phyloP scores from a whole-genome alignment of 1,140 invertebrate genomes.

The Lamellibrachia luymesi region DNA sequence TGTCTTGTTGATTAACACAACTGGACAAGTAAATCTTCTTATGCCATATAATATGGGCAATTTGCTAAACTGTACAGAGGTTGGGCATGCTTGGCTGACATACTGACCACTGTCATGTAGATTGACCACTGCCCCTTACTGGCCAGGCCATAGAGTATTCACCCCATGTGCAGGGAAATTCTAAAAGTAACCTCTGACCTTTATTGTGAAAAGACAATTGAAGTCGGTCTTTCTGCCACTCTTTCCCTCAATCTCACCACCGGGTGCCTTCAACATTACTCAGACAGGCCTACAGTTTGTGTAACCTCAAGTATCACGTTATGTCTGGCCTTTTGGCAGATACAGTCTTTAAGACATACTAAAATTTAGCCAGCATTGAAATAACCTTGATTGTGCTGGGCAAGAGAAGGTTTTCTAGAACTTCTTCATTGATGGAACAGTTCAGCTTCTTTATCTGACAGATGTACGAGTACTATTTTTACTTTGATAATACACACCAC shows the following conservation, averaged over 20 bases:
- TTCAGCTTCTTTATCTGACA: not conserved
- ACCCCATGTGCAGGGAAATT: not conserved
- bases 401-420: too few relatives aligned
- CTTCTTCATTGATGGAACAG: not conserved
- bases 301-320: too few relatives aligned
- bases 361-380: too few relatives aligned
- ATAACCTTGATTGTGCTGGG: too few relatives aligned
- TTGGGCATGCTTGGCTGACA: not conserved
- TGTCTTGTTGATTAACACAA: not conserved
- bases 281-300: too few relatives aligned
- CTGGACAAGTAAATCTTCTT: not conserved
- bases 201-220: too few relatives aligned
- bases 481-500: not conserved
- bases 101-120: not conserved
- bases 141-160: not conserved
- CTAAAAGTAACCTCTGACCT: not conserved
- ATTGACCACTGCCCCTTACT: not conserved
- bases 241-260: too few relatives aligned
- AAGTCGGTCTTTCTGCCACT: too few relatives aligned
- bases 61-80: not conserved
- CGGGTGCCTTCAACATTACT: too few relatives aligned
- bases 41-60: not conserved
- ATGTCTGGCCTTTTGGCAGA: too few relatives aligned
- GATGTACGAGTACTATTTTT: not conserved
- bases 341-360: too few relatives aligned